Evolutionary conservation across 1,140 invertebrate species (phyloP), one percentile per base, ranked within the genome.

Genomic region (Cyphomyrmex costatus): DNA sequence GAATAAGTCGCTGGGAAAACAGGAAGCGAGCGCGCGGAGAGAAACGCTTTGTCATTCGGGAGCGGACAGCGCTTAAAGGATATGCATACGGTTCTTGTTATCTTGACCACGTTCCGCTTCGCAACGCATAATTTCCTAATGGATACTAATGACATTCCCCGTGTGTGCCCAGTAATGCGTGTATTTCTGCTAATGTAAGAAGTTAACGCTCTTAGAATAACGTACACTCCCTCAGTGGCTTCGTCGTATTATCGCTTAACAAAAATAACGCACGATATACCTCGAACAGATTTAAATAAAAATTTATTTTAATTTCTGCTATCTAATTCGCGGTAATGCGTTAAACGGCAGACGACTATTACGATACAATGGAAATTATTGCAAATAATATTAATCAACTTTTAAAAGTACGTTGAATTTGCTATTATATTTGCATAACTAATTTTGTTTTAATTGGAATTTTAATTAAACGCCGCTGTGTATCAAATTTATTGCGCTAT

Each of bases 41-140:
- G 46, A 66, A n/a, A 65, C 49, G 49, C 51, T 80, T 70, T 80
- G 49, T 80, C 78, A 70, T 80, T 70, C 19, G 46, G 63, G 42
- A 78, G n/a, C 60, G 42, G 60, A 65, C 63, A 58, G 63, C 63
- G 78, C 63, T 80, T 80, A 80, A 80, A 80, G 77, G 77, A 79
- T 79, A 79, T 79, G 63, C 63, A 80, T 80, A 80, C 63, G 63
- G 65, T 80, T 70, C 78, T 70, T 66, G 77, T 79, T 80, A 80
- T 58, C 78, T 56, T 80, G 78, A 80, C 51, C 78, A 80, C 65
- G 21, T 68, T 70, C 63, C 51, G 51, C 63, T 16, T 70, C 63
- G 78, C 63, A 80, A 80, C 61, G 61, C 77, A 53, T 79, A 80
- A 80, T 70, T 80, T 80, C 49, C 46, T 80, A 80, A 80, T 80